Evolutionary conservation across 2,113 vertebrate genomes (phyloP).

Genomic region (Delphinus delphis): DNA sequence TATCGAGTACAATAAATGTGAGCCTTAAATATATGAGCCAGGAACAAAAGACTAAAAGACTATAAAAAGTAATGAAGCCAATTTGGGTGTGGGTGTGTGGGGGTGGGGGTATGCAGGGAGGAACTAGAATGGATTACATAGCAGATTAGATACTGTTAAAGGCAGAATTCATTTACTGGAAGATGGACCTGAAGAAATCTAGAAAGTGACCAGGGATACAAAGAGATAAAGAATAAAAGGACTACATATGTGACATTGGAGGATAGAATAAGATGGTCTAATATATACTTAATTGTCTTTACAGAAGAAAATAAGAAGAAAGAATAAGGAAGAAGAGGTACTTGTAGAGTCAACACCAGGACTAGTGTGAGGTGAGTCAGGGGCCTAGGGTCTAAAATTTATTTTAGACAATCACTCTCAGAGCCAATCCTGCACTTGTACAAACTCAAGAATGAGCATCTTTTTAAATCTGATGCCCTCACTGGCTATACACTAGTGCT

Average conservation of each 20-base stretch:
- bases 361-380: not conserved
- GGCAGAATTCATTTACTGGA: constrained; percentile 1
- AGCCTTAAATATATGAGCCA: not conserved
- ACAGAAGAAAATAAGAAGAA: not conserved
- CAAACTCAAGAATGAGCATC: not conserved
- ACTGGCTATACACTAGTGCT: not conserved
- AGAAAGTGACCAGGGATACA: not conserved
- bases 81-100: not conserved
- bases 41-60: not conserved
- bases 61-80: not conserved
- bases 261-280: not conserved
- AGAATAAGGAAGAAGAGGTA: not conserved
- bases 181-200: not conserved
- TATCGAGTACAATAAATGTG: not conserved
- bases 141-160: constrained; percentile 16
- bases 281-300: not conserved
- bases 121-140: not conserved
- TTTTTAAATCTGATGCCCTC: not conserved
- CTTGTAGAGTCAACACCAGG: not conserved
- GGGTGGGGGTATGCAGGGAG: not conserved
- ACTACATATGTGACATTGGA: not conserved
- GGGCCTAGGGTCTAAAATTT: not conserved
- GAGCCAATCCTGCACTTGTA: not conserved
- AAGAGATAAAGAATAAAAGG: constrained; percentile 6
- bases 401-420: not conserved